These are phyloP conservation scores for Dreissena polymorpha DNA, from an alignment of 1,140 invertebrate genomes.

Conservation along the genomic window DNA sequence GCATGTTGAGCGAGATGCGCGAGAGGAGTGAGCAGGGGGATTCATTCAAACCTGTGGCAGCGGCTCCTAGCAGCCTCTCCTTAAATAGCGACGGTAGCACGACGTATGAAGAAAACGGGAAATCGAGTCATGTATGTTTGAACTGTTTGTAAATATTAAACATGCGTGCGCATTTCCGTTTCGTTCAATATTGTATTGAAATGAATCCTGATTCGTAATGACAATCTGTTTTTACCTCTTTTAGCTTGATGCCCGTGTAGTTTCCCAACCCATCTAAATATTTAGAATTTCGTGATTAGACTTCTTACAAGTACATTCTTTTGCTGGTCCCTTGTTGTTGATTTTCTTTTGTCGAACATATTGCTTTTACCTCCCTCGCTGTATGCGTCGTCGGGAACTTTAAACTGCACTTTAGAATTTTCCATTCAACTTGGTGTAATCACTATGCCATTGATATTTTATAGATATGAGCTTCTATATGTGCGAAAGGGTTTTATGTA, in stretches of 20 bases:
- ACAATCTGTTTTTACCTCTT: background rate
- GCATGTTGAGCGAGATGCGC: conserved; percentile 11
- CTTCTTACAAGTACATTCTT: too few species aligned
- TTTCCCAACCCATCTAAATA: background rate
- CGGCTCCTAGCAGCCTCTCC: background rate
- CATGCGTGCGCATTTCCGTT: background rate
- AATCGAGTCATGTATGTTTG: conserved; percentile 18
- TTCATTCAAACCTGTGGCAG: background rate
- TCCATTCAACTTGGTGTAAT: too few species aligned
- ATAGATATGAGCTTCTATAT: too few species aligned
- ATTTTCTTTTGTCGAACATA: too few species aligned
- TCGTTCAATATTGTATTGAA: background rate
- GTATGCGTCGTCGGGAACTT: too few species aligned
- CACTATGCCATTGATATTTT: too few species aligned
- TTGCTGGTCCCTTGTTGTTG: too few species aligned
- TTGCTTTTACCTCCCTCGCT: too few species aligned
- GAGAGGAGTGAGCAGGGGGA: background rate
- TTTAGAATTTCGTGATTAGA: background rate
- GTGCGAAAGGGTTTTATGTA: too few species aligned
- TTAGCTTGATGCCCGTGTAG: background rate
- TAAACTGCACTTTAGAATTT: too few species aligned
- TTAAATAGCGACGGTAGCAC: conserved; percentile 11
- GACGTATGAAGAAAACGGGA: conserved; percentile 12
- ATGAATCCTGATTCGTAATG: background rate
- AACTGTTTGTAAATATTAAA: background rate